Base-by-base conservation (phyloP, 2,888 invertebrate species). In the Artemia sinica region DNA sequence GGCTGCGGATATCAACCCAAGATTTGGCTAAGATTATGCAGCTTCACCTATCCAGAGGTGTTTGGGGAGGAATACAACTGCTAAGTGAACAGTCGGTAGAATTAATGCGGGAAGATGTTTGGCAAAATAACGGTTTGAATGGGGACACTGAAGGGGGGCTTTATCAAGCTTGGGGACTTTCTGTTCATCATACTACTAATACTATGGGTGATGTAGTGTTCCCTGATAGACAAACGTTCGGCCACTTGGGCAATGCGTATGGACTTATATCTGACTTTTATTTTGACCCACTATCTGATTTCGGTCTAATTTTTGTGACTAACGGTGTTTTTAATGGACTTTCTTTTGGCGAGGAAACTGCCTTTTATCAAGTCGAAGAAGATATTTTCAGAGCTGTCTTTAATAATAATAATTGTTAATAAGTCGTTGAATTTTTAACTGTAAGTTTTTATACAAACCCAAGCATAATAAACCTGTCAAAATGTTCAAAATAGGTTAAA, bases 101-200 rank as follows among this genome's bases (percentile, higher is more conserved):
- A 18, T 18, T 58, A 18, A 58, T 58, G 58, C 58, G 10, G 1
- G 58, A 58, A 1, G 58, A n/a, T 14, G 14, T 14, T n/a, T 58
- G 58, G 58, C 58, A 58, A 18, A 14, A 58, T 58, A 58, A 9
- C 10, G 58, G 58, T 14, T n/a, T 14, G 14, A 58, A 58, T 18
- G 58, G 58, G 8, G 58, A 14, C 10, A 58, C 58, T 9, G 58
- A 58, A 58, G 58, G 58, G n/a, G 58, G 58, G 18, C 58, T 58
- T 58, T 58, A 58, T 58, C 58, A 58, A 58, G 10, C 58, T 14
- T 58, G 58, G 58, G 58, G 58, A 58, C 58, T 58, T 8, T n/a
- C 14, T 9, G 18, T 58, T 7, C 58, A 58, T 18, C 58, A 58
- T 58, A 58, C 58, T 8, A 58, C n/a, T 9, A 58, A 18, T 10